Conservation (phyloP, 1,140 invertebrate species). For the Ips nitidus region DNA sequence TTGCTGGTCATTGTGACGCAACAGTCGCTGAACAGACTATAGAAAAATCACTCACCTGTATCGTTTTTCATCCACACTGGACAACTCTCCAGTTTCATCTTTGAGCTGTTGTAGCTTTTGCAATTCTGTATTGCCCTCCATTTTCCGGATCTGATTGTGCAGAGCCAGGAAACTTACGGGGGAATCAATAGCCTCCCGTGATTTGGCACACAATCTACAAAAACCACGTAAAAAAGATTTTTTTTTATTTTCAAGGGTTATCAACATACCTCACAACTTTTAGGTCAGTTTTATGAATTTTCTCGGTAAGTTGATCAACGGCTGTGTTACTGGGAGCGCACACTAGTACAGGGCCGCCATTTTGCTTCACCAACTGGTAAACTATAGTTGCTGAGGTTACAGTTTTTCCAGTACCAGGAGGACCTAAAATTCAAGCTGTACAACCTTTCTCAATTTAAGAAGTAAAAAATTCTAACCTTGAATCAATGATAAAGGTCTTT, state of each 20-base stretch:
- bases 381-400: constrained; percentile 99
- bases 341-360: constrained; percentile 91
- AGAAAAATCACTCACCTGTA: constrained; percentile 57
- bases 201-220: constrained; percentile 91
- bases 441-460: background rate
- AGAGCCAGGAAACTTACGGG: constrained; percentile 95
- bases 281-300: constrained; percentile 96
- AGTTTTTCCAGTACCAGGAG: constrained; percentile 96
- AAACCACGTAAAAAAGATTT: constrained; percentile 60
- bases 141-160: constrained; percentile 95
- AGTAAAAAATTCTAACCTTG: constrained; percentile 62
- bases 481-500: constrained; percentile 94
- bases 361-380: constrained; percentile 95
- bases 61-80: constrained; percentile 90
- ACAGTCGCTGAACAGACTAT: background rate
- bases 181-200: constrained; percentile 96
- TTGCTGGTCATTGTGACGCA: too few species aligned
- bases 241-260: constrained; percentile 44
- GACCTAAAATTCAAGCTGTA: constrained; percentile 49
- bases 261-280: constrained; percentile 61
- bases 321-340: constrained; percentile 99
- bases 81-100: constrained; percentile 96
- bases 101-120: constrained; percentile 96
- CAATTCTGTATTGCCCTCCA: constrained; percentile 88
- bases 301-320: constrained; percentile 98